These are phyloP conservation scores for Dinoponera quadriceps DNA, from an alignment of 1,140 invertebrate genomes.

Conservation along the genomic window DNA sequence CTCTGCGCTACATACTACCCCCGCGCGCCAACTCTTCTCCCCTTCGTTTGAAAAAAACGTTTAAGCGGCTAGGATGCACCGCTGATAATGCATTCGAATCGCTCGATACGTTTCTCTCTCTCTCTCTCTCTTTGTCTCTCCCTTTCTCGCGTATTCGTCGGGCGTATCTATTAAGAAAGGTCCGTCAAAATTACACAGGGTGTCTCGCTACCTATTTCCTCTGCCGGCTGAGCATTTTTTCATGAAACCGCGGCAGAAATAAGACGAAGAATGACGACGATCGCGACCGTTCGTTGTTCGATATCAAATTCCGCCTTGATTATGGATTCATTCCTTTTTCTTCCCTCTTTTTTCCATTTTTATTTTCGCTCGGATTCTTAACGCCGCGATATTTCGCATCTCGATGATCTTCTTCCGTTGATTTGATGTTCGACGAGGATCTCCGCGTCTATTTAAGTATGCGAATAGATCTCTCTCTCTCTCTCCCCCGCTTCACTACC, in stretches of 20 bases:
- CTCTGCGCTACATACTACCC: too few species aligned
- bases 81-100: constrained; percentile 47
- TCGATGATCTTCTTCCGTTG: too few species aligned
- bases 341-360: too few species aligned
- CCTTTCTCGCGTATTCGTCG: constrained; percentile 42
- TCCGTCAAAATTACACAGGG: constrained; percentile 47
- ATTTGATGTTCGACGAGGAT: too few species aligned
- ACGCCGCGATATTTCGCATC: too few species aligned
- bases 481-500: too few species aligned
- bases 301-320: constrained; percentile 35
- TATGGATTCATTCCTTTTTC: background rate
- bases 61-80: constrained; percentile 30
- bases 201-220: constrained; percentile 19
- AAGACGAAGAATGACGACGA: constrained; percentile 38
- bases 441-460: too few species aligned
- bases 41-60: background rate
- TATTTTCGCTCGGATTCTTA: too few species aligned
- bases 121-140: too few species aligned
- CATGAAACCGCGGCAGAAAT: constrained; percentile 15
- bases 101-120: constrained; percentile 6
- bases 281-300: constrained; percentile 18
- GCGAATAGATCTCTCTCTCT: too few species aligned
- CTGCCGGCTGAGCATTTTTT: constrained; percentile 34
- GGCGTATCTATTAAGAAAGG: constrained; percentile 53
- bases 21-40: too few species aligned